Base-by-base conservation (phyloP, 2,113 vertebrate species). In the Chloroceryle aenea region DNA sequence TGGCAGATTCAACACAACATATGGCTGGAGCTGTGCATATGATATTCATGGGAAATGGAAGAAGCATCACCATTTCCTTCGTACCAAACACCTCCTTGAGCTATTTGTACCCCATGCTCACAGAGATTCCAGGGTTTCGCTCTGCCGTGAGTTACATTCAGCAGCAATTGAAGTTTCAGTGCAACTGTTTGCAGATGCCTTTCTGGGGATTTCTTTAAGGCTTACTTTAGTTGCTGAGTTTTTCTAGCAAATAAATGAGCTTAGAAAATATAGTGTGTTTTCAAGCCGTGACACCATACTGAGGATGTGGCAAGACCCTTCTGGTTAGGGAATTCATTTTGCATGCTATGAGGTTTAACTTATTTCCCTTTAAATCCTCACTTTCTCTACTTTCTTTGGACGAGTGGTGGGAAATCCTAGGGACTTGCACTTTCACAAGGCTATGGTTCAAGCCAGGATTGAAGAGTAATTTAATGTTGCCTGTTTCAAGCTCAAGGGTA, bases 21-120 rank as follows among this genome's bases (percentile, higher is more conserved):
- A 98, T 98, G 98, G 98, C 97, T 94, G 94, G 92, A 97, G 95
- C 68, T 90, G 97, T 97, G 95, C 93, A 97, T 97, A 97, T 95
- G 97, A 98, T 98, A 97, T 97, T 98, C 98, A 97, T 98, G 98
- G 97, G 98, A 98, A 97, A 97, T 97, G 83, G 89, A 97, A 97
- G 95, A 96, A 97, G 94, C 94, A 93, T 85, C 95, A 96, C 91
- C 72, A 77, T 96, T 98, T 98, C 96, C 95, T 97, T 69, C 53
- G 58, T 93, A 95, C 79, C 96, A 95, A 97, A 96, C 97, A 97
- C 97, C 96, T 96, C 97, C 96, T 93, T 95, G 95, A 97, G 97
- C 97, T 97, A 80, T 97, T 96, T 96, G 95, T 96, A 93, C 95
- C 96, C 95, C 77, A 61, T 1, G 1, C 88, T 95, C 67, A 10